Percentiles rank a stretch among this genome's conserved stretches.
Conservation (phyloP, 2,113 vertebrate species). For the Hydropotes inermis region DNA sequence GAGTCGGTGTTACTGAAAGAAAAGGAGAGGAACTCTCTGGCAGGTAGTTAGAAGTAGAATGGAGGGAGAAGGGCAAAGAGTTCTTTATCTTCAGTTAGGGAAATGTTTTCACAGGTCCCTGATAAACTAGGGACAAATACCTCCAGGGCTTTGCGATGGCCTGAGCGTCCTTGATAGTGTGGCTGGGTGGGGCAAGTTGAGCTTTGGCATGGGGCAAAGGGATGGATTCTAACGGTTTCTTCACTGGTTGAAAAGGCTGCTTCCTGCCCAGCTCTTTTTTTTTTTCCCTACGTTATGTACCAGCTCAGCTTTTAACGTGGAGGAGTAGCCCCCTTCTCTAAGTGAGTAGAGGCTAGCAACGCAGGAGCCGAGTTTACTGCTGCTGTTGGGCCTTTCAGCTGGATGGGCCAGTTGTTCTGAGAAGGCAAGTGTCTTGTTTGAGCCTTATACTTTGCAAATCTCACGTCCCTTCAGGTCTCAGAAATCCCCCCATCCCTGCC, state of each 20-base stretch:
- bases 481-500: neutral
- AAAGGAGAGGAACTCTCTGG: constrained; percentile 17
- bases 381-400: neutral
- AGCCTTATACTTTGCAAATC: neutral
- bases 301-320: neutral
- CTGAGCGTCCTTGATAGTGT: constrained; percentile 20
- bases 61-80: neutral
- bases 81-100: constrained; percentile 59
- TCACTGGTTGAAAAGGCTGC: constrained; percentile 57
- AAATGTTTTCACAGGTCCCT: constrained; percentile 58
- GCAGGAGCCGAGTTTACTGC: accelerated
- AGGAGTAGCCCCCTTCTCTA: neutral
- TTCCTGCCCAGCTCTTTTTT: constrained; percentile 61
- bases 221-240: constrained; percentile 74
- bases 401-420: accelerated
- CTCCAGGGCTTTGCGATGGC: constrained; percentile 19
- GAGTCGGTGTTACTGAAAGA: neutral
- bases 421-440: neutral
- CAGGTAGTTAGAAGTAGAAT: neutral
- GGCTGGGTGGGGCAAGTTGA: constrained; percentile 21
- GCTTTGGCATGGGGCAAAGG: constrained; percentile 37
- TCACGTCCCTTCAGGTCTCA: neutral
- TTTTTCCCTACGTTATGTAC: neutral
- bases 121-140: constrained; percentile 66
- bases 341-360: accelerated